Base-by-base conservation (phyloP, 2,888 invertebrate species). In the Disparrhopalites patrizii region DNA sequence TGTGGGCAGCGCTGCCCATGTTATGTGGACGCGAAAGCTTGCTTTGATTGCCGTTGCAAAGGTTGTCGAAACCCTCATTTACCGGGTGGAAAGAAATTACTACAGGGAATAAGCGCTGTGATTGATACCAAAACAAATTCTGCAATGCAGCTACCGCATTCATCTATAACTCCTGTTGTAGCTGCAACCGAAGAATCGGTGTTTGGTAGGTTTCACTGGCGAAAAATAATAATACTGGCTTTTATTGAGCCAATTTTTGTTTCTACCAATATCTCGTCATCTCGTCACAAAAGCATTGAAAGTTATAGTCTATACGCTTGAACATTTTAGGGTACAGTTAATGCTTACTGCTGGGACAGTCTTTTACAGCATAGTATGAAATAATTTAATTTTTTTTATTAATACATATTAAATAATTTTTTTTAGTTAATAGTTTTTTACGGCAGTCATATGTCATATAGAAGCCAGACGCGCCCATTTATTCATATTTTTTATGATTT, bases 1-100 rank as follows among this genome's bases (percentile, higher is more conserved):
- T 93, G 94, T 77, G 94, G 94, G 0, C 93, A 93, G 78, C 82
- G 95, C 69, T 96, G 95, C 81, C 93, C 93, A 0, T 96, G 95
- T 80, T 96, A 95, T 79, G 91, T 92, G 3, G 90, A 90, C 72
- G 89, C 90, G 73, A 90, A 91, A 78, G 89, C 91, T 0, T 96
- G 95, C 78, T 83, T 88, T 5, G 91, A 90, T 76, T 96, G 96
- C 80, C 88, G 90, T 78, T 96, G 95, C 80, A 85, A 90, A 77
- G 94, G 94, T 1, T 96, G 95, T 79, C 83, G 93, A 76, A 96
- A 95, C 82, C 94, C 95, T 2, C 91, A 92, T 77, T 84, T 87
- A 71, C 85, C 89, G 58, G 89, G 89, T 78, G 91, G 90, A 64
- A 85, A 88, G 76, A 90, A 91, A 85, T 88, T 75, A 30, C 54